Percentiles rank a stretch among this genome's conserved stretches.
phyloP scores from a whole-genome alignment of 2,797 vertebrate genomes.

The Enteromius treurensis region DNA sequence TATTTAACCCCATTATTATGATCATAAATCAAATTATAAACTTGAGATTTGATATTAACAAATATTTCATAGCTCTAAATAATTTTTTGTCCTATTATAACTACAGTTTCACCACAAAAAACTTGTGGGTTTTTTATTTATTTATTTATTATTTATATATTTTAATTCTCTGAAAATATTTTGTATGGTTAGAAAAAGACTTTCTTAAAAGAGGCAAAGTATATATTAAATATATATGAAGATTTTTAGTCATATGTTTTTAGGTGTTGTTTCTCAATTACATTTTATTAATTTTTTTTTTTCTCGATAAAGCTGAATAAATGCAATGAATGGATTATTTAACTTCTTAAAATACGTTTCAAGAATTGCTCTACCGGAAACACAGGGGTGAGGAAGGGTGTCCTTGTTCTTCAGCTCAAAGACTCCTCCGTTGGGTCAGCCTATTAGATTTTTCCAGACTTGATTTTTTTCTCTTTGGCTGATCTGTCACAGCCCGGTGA shows the following conservation, averaged over 20 bases:
- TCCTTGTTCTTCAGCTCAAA: constrained; percentile 22
- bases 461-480: constrained; percentile 19
- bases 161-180: background rate
- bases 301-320: background rate
- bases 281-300: background rate
- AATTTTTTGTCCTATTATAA: background rate
- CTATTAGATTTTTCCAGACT: constrained; percentile 21
- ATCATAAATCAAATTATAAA: background rate
- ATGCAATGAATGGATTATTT: background rate
- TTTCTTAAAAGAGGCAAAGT: background rate
- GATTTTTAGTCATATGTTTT: background rate
- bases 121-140: background rate
- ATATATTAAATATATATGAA: too few relatives aligned
- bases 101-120: background rate
- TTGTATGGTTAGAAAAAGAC: background rate
- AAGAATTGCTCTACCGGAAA: background rate
- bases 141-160: background rate
- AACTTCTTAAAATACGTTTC: background rate
- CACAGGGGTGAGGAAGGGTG: background rate
- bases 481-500: constrained; percentile 62
- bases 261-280: too few relatives aligned
- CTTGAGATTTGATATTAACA: background rate
- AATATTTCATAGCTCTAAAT: background rate
- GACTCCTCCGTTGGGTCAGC: constrained; percentile 23
- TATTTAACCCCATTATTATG: background rate